phyloP scores from a whole-genome alignment of 2,888 invertebrate genomes.

The Panzeria rudis region DNA sequence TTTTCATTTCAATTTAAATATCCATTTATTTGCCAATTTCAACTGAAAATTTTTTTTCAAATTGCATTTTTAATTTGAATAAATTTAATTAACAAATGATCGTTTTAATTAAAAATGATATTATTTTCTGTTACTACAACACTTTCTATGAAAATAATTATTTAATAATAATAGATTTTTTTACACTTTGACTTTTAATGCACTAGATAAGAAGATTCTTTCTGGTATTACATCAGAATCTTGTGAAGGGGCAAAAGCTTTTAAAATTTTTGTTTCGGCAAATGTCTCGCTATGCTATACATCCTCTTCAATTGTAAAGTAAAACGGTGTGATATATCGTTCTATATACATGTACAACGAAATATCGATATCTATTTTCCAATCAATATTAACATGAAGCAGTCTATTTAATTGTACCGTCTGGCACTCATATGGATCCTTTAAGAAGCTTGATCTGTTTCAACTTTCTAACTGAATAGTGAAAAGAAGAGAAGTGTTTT shows the following conservation, averaged over 20 bases:
- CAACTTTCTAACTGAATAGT: too few relatives aligned
- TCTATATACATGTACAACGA: too few relatives aligned
- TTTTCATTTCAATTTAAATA: too few relatives aligned
- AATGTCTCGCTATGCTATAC: background rate
- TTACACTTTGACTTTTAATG: constrained; percentile 2
- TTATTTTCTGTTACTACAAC: background rate
- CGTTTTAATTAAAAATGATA: background rate
- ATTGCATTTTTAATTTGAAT: constrained; percentile 5
- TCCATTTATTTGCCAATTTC: background rate
- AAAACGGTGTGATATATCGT: too few relatives aligned
- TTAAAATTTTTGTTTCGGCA: background rate
- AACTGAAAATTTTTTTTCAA: background rate
- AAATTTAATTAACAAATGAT: background rate
- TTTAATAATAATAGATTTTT: background rate
- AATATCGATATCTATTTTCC: too few relatives aligned
- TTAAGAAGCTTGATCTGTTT: too few relatives aligned
- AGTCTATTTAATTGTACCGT: too few relatives aligned
- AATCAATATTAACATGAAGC: too few relatives aligned
- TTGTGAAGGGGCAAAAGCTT: background rate
- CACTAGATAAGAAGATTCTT: background rate
- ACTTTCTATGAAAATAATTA: background rate
- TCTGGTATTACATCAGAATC: background rate
- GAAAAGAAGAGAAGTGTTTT: too few relatives aligned
- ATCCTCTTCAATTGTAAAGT: background rate
- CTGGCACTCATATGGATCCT: too few relatives aligned